Evolutionary conservation across 2,113 vertebrate species (phyloP), one percentile per base, ranked within the genome.

Genomic region (Pyxicephalus adspersus): DNA sequence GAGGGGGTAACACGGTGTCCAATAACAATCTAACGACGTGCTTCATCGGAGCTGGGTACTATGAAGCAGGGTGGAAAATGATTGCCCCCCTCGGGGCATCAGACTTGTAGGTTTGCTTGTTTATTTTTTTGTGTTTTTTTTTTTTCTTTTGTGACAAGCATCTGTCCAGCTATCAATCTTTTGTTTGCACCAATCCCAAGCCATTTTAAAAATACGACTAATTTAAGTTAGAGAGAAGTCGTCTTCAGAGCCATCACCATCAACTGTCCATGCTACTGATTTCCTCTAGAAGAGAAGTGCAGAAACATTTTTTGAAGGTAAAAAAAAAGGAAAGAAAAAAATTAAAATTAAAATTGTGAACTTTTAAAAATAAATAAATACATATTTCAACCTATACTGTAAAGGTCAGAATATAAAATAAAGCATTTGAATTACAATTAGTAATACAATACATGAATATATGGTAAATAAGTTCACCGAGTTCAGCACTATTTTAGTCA

Each of bases 221-320:
- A 91, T 93, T 90, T 92, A 93, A 92, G 90, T 94, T 93, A 92
- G 91, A 92, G 93, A 94, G 93, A 94, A 90, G 93, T 94, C 92
- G 92, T 95, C 94, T 91, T 91, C 91, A 94, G 92, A 90, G 80
- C 89, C 93, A 91, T 95, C 91, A 92, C 95, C 94, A 98, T 98
- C 97, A 98, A 97, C 97, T 98, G 95, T 98, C 96, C 96, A 98
- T 98, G 94, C 95, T 97, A 92, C 93, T 94, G 92, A 94, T 95
- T 92, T 96, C 96, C 95, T 93, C 90, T 89, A 92, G 51, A 80
- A 86, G 81, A 81, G 89, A 87, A 89, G 87, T 88, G 70, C 83
- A 84, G 84, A 82, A 66, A 83, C n/a, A 83, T 85, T 86, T 75
- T 85, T 19, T 13, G 61, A 60, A 20, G n/a, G 50, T 13, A 68